phyloP scores from a whole-genome alignment of 2,113 vertebrate genomes.

The Gallinago jamesoni region DNA sequence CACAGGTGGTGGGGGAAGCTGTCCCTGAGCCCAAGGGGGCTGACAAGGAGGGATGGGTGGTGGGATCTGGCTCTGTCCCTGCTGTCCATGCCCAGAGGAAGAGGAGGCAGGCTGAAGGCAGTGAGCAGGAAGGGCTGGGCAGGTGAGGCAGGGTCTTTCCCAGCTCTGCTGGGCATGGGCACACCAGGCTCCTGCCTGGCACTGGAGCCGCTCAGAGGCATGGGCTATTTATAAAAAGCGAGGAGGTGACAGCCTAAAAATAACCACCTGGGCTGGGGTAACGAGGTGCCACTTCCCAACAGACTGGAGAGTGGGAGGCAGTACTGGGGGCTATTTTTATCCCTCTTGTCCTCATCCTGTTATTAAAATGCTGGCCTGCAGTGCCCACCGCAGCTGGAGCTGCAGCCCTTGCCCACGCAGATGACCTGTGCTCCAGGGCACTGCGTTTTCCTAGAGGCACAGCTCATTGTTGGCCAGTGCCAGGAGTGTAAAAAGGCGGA shows the following conservation, averaged over 20 bases:
- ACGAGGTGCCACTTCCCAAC: background rate
- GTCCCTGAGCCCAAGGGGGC: fast-evolving
- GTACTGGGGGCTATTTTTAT: background rate
- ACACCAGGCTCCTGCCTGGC: background rate
- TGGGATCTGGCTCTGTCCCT: background rate
- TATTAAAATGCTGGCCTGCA: background rate
- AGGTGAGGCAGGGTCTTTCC: background rate
- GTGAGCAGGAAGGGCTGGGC: background rate
- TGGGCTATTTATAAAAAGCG: background rate
- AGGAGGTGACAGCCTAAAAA: conserved; percentile 34
- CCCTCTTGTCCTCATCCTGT: background rate
- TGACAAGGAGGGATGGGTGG: background rate
- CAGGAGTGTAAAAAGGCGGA: background rate
- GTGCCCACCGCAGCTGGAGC: background rate
- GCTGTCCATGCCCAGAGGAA: background rate
- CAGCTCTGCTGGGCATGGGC: fast-evolving
- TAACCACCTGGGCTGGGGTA: conserved; percentile 3
- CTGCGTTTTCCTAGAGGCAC: background rate
- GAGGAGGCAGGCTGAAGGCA: background rate
- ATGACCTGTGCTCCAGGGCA: background rate
- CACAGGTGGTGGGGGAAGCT: background rate
- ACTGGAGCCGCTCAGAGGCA: fast-evolving
- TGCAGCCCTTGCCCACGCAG: background rate
- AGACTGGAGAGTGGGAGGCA: background rate
- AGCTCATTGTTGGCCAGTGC: fast-evolving